Evolutionary conservation across 2,888 invertebrate species (phyloP).

Genomic region (Geotrupes spiniger): DNA sequence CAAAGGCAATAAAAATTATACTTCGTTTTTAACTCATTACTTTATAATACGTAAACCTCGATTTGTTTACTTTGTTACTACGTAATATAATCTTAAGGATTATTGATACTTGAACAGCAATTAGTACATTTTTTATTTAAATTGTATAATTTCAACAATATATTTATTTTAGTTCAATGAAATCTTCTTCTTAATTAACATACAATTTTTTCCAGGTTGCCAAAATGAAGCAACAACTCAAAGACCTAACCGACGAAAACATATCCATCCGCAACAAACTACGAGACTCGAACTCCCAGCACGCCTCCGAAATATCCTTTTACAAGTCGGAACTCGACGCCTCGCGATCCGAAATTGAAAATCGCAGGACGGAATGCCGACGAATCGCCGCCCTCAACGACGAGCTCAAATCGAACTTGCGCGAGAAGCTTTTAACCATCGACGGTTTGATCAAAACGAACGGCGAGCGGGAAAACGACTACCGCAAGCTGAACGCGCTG

Average conservation of each 20-base stretch:
- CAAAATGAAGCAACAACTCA: conserved; percentile 20
- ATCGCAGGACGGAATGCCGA: conserved; percentile 12
- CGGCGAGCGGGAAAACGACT: conserved; percentile 6
- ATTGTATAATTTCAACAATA: too few relatives aligned
- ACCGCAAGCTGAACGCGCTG: conserved; percentile 12
- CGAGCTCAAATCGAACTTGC: conserved; percentile 11
- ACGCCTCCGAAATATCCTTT: conserved; percentile 22
- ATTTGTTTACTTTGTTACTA: too few relatives aligned
- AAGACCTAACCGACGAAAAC: conserved; percentile 25
- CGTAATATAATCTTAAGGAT: too few relatives aligned
- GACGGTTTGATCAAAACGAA: conserved; percentile 18
- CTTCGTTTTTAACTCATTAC: too few relatives aligned
- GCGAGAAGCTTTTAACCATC: conserved; percentile 15
- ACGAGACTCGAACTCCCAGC: conserved; percentile 22
- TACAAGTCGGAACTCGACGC: conserved; percentile 24
- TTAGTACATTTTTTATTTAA: too few relatives aligned
- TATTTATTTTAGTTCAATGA: too few relatives aligned
- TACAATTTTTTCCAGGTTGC: conserved; percentile 22
- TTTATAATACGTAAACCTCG: too few relatives aligned
- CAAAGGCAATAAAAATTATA: too few relatives aligned
- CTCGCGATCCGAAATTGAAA: conserved; percentile 10
- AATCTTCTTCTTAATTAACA: too few relatives aligned
- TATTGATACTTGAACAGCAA: too few relatives aligned
- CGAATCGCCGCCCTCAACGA: neutral
- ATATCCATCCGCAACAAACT: conserved; percentile 21